Evolutionary conservation across 2,113 vertebrate genomes (phyloP), one percentile per base, ranked within the genome.

Genomic region (Puffinus mauretanicus): DNA sequence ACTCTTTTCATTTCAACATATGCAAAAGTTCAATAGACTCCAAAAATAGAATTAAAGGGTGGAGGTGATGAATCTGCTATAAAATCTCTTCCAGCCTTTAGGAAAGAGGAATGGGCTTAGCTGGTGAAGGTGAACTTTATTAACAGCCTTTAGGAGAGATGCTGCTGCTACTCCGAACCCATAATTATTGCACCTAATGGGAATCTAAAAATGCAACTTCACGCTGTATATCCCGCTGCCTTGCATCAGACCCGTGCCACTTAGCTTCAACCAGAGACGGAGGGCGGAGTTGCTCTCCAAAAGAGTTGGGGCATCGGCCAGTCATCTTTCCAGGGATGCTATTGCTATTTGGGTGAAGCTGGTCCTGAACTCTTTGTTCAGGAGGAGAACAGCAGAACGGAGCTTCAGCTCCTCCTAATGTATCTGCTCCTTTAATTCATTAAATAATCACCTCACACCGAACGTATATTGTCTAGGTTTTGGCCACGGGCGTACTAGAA

Each of bases 1-100:
- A 84, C 94, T 96, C 95, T 97, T 96, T 96, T 96, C 91, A 90
- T 97, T 98, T 95, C 93, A 94, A 94, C 92, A 89, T 94, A 94
- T 95, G 80, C 85, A 95, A 86, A 95, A 96, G 91, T 96, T 96
- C 93, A 97, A 90, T 94, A 93, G 52, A 73, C 49, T 91, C 96
- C 95, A 90, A 88, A 96, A 95, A 97, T 90, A 96, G 96, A 96
- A 95, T 90, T 91, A 73, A 94, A 92, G 96, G 88, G 82, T 93
- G 61, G 19, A 55, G 92, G 93, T 93, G 93, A 86, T 94, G 96
- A 86, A 94, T 96, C 91, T 94, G 88, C 71, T 72, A 72, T 88
- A 88, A 93, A 77, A 86, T 71, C 78, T 94, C 72, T 95, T 92
- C 72, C 89, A 85, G 89, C 85, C 96, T 84, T 46, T 8, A 34